Evolutionary conservation across 2,113 vertebrate genomes (phyloP), one percentile per base, ranked within the genome.

Genomic region (Dinomys branickii): DNA sequence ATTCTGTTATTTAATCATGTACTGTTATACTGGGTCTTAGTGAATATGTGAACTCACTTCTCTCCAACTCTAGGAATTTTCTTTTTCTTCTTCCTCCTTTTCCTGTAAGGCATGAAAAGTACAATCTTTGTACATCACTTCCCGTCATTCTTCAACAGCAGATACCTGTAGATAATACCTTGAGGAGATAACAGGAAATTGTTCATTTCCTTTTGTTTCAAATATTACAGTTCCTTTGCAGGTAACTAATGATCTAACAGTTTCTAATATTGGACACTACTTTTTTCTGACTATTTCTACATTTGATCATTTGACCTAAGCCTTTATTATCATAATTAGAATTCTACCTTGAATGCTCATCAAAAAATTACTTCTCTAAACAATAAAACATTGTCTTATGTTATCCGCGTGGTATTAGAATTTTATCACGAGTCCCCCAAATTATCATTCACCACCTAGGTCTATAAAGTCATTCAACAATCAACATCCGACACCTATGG

Each of bases 1-100:
- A 95, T 84, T 94, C 35, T 86, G 54, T 91, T 94, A 94, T 95
- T 97, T 93, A 95, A 93, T 96, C 65, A 84, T 67, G 91, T 59
- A 80, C 6, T 93, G 95, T 84, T 59, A 50, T 69, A 28, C n/a
- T 86, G 8, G 13, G 73, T 96, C 24, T 93, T 88, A 89, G 41
- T 63, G 50, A 84, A 95, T 96, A 81, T 83, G 33, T 71, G 54
- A 96, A 63, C 16, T 91, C 30, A 47, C 44, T 65, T 4, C 56
- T 73, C 13, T 91, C 85, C 85, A 78, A 61, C 9, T 56, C 38
- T 56, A 22, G 44, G 91, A 86, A 7, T 61, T 86, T 92, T 38
- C 20, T 91, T 75, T 65, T 11, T 41, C 14, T 17, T 96, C 56
- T 83, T 8, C 5, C 10, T 38, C 24, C 14, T 52, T 47, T 95